Evolutionary conservation across 2,113 vertebrate species (phyloP).

Genomic region (Sterrhoptilus dennistouni): DNA sequence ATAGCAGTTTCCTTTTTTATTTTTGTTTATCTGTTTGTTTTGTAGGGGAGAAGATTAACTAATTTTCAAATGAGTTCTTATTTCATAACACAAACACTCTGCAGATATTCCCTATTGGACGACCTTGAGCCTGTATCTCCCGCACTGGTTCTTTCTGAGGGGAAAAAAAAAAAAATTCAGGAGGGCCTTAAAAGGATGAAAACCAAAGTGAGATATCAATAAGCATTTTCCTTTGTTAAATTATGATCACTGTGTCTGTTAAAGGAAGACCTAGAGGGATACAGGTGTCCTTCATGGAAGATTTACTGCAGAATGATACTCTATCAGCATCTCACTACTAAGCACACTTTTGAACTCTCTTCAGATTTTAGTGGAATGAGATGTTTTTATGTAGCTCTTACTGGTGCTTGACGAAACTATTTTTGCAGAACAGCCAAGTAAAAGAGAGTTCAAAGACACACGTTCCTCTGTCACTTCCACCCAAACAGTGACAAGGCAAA

Average conservation of each 20-base stretch:
- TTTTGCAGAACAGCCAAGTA: background rate
- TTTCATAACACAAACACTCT: background rate
- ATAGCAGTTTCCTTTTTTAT: background rate
- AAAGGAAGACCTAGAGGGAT: background rate
- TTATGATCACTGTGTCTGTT: background rate
- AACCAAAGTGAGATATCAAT: background rate
- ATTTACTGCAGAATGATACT: background rate
- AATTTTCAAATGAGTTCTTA: background rate
- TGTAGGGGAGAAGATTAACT: background rate
- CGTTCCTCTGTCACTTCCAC: background rate
- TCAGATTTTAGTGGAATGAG: background rate
- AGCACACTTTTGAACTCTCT: background rate
- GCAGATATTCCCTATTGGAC: background rate
- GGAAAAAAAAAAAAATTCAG: background rate
- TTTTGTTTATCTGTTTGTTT: background rate
- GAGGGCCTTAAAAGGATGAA: background rate
- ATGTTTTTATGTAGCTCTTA: background rate
- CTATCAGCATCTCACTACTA: background rate
- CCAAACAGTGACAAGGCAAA: background rate
- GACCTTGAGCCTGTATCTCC: background rate
- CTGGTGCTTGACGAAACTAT: background rate
- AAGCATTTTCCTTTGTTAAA: slow-evolving; percentile 11
- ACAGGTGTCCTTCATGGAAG: background rate
- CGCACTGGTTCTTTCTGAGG: background rate
- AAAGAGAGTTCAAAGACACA: background rate